phyloP scores from a whole-genome alignment of 2,797 vertebrate species.

The Gadopsis bispinosus region DNA sequence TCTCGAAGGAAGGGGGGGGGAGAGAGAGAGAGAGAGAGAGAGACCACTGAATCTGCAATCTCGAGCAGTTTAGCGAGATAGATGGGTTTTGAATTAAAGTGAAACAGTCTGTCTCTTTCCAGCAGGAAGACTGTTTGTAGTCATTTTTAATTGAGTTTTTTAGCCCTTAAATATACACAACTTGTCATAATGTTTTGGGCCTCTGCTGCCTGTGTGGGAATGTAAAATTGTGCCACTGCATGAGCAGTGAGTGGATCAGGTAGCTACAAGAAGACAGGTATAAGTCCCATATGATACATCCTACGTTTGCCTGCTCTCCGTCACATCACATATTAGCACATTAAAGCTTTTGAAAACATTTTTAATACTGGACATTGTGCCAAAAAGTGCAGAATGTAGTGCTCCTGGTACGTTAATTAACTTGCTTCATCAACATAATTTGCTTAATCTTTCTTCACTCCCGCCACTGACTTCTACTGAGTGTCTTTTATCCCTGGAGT shows the following conservation, averaged over 20 bases:
- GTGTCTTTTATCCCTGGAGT: constrained; percentile 61
- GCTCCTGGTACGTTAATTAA: constrained; percentile 34
- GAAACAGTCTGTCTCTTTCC: constrained; percentile 72
- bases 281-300: background rate
- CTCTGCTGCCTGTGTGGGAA: constrained; percentile 37
- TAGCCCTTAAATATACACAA: constrained; percentile 61
- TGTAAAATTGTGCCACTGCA: constrained; percentile 36
- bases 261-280: background rate
- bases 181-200: constrained; percentile 49
- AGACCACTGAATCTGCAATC: constrained; percentile 64
- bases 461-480: constrained; percentile 36
- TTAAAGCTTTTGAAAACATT: constrained; percentile 41
- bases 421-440: constrained; percentile 44
- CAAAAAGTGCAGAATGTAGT: constrained; percentile 57
- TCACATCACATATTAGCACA: constrained; percentile 16
- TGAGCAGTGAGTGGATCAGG: background rate
- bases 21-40: constrained; percentile 9
- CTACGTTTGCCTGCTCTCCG: background rate
- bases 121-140: constrained; percentile 61
- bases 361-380: constrained; percentile 30
- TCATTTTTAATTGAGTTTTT: constrained; percentile 60
- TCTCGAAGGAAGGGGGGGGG: constrained; percentile 20
- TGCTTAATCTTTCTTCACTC: constrained; percentile 37
- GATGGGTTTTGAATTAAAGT: constrained; percentile 78
- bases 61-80: constrained; percentile 75